Percentiles rank a stretch among this genome's conserved stretches.
Evolutionary conservation across 2,888 invertebrate genomes (phyloP).

Genomic region (Mythimna albipuncta): DNA sequence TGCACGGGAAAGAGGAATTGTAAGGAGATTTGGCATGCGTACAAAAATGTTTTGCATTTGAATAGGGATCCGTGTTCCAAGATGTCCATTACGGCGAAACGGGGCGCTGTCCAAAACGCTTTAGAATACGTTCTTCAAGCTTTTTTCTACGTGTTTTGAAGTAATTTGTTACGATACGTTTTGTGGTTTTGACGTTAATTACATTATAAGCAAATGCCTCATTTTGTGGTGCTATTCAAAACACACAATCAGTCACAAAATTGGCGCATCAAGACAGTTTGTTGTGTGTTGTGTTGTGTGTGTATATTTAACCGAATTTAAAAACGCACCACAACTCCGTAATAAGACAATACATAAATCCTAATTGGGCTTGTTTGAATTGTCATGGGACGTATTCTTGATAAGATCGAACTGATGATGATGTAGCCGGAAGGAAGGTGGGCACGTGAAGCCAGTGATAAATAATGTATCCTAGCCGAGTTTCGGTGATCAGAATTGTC

Average conservation of each 20-base stretch:
- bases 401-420: too few relatives aligned
- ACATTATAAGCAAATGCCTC: not conserved
- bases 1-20: constrained; percentile 36
- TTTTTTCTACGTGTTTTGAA: not conserved
- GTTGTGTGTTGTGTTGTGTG: not conserved
- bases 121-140: constrained; percentile 8
- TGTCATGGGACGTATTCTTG: too few relatives aligned
- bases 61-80: constrained; percentile 37
- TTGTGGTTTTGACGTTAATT: not conserved
- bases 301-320: not conserved
- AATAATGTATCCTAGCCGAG: too few relatives aligned
- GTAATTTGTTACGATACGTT: not conserved
- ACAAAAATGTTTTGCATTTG: constrained; percentile 56
- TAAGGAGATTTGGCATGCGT: constrained; percentile 53
- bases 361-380: too few relatives aligned
- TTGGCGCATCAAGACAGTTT: not conserved
- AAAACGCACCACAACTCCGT: too few relatives aligned
- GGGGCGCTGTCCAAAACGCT: constrained; percentile 16
- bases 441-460: too few relatives aligned
- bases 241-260: constrained; percentile 2
- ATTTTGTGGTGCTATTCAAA: constrained; percentile 10
- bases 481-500: too few relatives aligned
- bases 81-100: constrained; percentile 23
- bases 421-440: too few relatives aligned
- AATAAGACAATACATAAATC: too few relatives aligned